Base-by-base conservation (phyloP, 2,888 invertebrate species). In the Zaprionus obscuricornis region DNA sequence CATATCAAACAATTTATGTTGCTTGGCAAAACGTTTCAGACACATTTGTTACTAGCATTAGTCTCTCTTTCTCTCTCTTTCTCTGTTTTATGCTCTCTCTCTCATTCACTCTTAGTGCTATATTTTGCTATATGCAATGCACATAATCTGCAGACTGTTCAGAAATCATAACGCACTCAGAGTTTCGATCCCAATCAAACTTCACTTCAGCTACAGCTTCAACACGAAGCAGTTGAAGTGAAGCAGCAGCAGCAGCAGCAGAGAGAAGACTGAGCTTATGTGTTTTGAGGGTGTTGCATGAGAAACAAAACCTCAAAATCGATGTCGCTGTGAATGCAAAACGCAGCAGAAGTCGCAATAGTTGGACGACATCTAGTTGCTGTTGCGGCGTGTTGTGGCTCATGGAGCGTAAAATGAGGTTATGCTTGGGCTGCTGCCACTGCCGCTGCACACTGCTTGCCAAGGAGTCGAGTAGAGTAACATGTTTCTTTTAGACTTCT, bases 401-500 rank as follows among this genome's bases (percentile, higher is more conserved):
- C 85, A 87, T 88, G 84, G 86, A 87, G 84, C 88, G 77, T 87
- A 86, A 88, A 88, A 88, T 86, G 81, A 87, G 87, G 86, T 87
- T 86, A 83, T 85, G 78, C 82, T 74, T 52, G 72, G 66, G 73
- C 87, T 75, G 72, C 39, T 69, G 76, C 50, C 63, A 56, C 65
- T 36, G 57, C 24, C 55, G 17, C 31, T 26, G 37, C 33, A 22
- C 33, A 33, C 52, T 39, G 22, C 14, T 20, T 29, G 31, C 13
- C 47, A 11, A 46, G 14, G 10, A 43, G 6, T 16, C 29, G 42
- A 5, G 31, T 18, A 17, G 42, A 46, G 64, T 67, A 72, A 75
- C 78, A 84, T 86, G 84, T 78, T 74, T 69, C 77, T 78, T 67
- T 73, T 69, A 43, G 66, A 31, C 69, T 70, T 45, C 42, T 66